Conservation (phyloP, 2,113 vertebrate species). For the Peromyscus leucopus region DNA sequence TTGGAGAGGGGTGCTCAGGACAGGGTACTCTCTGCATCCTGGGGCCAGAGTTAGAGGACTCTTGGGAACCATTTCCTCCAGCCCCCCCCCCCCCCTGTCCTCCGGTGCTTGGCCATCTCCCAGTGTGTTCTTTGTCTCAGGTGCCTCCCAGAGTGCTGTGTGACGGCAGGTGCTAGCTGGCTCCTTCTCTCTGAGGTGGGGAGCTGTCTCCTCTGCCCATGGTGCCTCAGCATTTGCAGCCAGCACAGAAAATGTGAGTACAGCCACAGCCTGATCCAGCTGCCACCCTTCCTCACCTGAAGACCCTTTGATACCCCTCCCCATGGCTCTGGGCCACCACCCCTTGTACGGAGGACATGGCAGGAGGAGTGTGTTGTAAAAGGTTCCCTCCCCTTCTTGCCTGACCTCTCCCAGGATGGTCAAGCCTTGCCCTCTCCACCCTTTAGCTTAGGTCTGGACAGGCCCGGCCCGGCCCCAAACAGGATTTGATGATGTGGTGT, state of each 20-base stretch:
- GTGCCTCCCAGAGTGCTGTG: neutral
- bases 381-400: neutral
- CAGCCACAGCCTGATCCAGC: neutral
- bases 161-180: neutral
- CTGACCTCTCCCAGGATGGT: neutral
- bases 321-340: rapidly evolving
- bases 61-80: neutral
- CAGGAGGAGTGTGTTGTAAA: neutral
- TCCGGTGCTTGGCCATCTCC: neutral
- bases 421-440: neutral
- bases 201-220: neutral
- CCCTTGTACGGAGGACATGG: rapidly evolving
- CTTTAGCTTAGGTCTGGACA: neutral
- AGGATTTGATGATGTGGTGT: neutral
- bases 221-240: neutral
- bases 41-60: neutral
- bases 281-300: no score
- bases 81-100: no score
- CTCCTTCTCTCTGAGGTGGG: neutral
- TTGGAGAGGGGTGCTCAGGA: neutral
- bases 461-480: neutral
- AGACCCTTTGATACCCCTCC: neutral
- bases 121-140: neutral
- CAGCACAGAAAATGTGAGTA: neutral
- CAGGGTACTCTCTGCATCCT: neutral